Conservation (phyloP, 2,888 invertebrate genomes). For the Theristus sp. region DNA sequence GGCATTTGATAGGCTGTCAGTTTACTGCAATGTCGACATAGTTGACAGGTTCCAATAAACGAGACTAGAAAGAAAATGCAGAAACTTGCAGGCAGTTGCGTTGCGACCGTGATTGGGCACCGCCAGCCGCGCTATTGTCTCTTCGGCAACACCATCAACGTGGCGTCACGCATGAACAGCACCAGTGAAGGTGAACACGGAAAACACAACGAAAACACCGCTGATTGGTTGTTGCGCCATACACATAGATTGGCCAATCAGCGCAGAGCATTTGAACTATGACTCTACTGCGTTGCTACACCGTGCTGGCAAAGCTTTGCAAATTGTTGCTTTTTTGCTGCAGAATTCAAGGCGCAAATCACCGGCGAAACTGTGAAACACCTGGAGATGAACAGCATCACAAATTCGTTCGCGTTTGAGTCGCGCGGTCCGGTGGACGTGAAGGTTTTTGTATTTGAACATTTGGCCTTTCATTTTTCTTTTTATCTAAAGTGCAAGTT, state of each 20-base stretch:
- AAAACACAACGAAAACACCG: no score
- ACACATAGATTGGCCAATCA: no score
- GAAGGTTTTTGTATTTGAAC: no score
- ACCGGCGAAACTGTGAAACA: neutral
- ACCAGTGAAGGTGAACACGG: neutral
- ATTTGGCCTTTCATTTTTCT: no score
- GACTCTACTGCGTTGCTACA: no score
- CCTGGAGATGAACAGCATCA: neutral
- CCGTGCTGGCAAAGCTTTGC: no score
- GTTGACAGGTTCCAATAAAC: neutral
- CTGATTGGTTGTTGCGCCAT: no score
- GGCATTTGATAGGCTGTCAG: no score
- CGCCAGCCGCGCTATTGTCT: neutral
- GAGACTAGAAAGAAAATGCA: neutral
- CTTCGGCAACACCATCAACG: neutral
- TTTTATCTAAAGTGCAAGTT: no score
- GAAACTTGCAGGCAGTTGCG: neutral
- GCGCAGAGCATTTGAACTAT: no score
- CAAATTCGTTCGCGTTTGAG: neutral
- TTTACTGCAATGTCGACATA: no score
- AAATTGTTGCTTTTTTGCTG: no score
- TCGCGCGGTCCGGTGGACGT: neutral
- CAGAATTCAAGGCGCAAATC: neutral
- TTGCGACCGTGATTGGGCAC: neutral
- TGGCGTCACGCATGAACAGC: neutral